Evolutionary conservation across 1,140 invertebrate species (phyloP).

Genomic region (Apolygus lucorum): DNA sequence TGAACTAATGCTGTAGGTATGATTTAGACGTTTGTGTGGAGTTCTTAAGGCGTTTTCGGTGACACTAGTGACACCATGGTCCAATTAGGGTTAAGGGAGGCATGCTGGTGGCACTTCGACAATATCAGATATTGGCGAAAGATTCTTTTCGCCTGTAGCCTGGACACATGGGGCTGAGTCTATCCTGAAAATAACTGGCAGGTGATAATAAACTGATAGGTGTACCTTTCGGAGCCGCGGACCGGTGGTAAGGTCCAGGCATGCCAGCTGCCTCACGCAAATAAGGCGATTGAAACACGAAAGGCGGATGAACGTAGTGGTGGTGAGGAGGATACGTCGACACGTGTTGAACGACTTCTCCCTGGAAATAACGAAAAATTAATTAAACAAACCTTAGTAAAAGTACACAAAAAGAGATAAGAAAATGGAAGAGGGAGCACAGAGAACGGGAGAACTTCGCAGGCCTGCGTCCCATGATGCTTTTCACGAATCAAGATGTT

Average conservation of each 20-base stretch:
- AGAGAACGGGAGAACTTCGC: too few species aligned
- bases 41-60: too few species aligned
- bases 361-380: conserved; percentile 46
- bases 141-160: too few species aligned
- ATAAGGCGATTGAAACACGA: conserved; percentile 60
- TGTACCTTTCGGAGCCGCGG: conserved; percentile 9
- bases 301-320: conserved; percentile 41
- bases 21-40: too few species aligned
- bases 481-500: too few species aligned
- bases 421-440: conserved; percentile 19
- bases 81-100: not conserved
- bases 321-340: conserved; percentile 43
- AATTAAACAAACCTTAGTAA: not conserved
- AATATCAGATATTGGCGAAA: too few species aligned
- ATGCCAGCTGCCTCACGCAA: conserved; percentile 49
- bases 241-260: conserved; percentile 41
- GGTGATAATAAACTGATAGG: too few species aligned
- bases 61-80: too few species aligned
- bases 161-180: too few species aligned
- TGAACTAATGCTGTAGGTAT: too few species aligned
- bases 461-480: too few species aligned
- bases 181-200: too few species aligned
- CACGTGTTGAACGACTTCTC: conserved; percentile 46
- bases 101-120: not conserved
- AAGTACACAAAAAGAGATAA: not conserved